Percentiles rank a stretch among this genome's conserved stretches.
These are phyloP conservation scores for Bilobella aurantiaca DNA, from an alignment of 1,140 invertebrate genomes.

Conservation along the genomic window DNA sequence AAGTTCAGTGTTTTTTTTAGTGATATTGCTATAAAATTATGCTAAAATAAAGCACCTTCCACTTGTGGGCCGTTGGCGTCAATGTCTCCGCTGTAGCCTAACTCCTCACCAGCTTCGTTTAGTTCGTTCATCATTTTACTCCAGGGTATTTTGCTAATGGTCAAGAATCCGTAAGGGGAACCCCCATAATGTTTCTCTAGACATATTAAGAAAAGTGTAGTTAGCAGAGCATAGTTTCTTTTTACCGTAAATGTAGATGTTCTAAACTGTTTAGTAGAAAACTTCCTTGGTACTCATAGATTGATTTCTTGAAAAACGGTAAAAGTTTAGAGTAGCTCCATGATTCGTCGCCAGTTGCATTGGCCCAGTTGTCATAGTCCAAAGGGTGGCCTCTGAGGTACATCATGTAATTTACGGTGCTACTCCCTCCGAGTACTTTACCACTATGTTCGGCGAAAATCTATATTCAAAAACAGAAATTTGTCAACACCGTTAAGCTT, in stretches of 20 bases:
- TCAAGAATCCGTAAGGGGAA: slow-evolving; percentile 14
- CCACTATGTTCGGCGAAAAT: neutral
- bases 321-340: slow-evolving; percentile 7
- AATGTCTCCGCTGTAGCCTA: slow-evolving; percentile 41
- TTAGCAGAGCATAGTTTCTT: neutral
- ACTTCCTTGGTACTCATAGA: slow-evolving; percentile 10
- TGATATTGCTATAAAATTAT: no score
- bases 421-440: slow-evolving; percentile 7
- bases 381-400: slow-evolving; percentile 13
- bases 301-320: slow-evolving; percentile 9
- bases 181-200: slow-evolving; percentile 17
- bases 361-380: slow-evolving; percentile 13
- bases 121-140: slow-evolving; percentile 39
- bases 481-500: no score
- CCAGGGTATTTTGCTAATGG: slow-evolving; percentile 8
- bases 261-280: slow-evolving; percentile 8
- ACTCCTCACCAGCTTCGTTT: slow-evolving; percentile 44
- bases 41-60: neutral
- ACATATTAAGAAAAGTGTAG: slow-evolving; percentile 5
- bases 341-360: slow-evolving; percentile 7
- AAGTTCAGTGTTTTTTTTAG: no score
- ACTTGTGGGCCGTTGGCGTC: slow-evolving; percentile 45
- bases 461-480: neutral
- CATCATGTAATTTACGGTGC: slow-evolving; percentile 5
- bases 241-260: neutral